phyloP scores from a whole-genome alignment of 2,888 invertebrate genomes.

The Drosophila antonietae region DNA sequence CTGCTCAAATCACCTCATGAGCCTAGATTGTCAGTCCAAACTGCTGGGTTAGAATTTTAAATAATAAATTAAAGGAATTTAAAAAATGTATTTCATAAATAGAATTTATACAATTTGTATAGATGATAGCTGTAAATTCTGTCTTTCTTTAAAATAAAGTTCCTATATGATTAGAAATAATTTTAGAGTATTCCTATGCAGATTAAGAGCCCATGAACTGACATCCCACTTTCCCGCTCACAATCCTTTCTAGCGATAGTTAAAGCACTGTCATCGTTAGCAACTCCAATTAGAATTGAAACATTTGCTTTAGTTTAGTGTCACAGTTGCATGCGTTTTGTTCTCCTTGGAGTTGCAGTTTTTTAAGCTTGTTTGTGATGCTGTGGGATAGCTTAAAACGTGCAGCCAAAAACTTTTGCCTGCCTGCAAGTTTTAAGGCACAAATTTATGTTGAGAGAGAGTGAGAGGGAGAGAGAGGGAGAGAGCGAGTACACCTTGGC shows the following conservation, averaged over 20 bases:
- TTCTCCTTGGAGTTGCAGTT: conserved; percentile 28
- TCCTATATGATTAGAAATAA: no score
- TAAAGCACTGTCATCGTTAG: neutral
- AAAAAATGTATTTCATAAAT: no score
- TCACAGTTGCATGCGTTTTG: conserved; percentile 12
- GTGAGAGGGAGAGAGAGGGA: neutral
- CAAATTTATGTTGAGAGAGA: conserved; percentile 61
- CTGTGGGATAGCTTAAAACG: conserved; percentile 69
- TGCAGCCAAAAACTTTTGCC: conserved; percentile 68
- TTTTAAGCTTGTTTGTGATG: conserved; percentile 61
- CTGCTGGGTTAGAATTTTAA: no score
- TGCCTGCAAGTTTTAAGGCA: conserved; percentile 69
- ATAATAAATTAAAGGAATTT: no score
- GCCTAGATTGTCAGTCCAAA: no score
- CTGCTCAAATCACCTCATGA: no score
- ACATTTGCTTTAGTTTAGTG: conserved; percentile 45
- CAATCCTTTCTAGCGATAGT: conserved; percentile 4
- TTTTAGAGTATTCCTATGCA: no score
- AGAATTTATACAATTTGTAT: no score
- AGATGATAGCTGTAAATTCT: no score
- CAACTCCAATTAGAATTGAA: conserved; percentile 38
- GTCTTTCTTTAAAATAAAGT: no score
- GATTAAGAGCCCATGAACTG: no score
- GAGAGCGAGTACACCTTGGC: conserved; percentile 3
- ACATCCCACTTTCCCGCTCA: neutral